phyloP scores from a whole-genome alignment of 2,888 invertebrate species.

The Cerceris ruficornis region DNA sequence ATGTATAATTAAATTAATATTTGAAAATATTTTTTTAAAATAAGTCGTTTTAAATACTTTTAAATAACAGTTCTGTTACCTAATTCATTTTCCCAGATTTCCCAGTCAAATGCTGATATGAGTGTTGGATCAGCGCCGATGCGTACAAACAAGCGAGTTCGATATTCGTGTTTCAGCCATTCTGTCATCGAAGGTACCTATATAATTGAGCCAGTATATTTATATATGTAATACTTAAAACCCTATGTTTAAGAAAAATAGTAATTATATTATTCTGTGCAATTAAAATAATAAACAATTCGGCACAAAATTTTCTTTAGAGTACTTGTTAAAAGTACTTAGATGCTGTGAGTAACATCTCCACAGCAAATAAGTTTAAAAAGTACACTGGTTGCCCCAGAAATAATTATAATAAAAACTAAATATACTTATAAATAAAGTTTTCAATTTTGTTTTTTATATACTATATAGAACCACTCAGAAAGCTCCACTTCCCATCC shows the following conservation, averaged over 20 bases:
- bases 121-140: constrained; percentile 90
- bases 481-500: constrained; percentile 73
- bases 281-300: too few relatives aligned
- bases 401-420: neutral
- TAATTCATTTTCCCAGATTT: constrained; percentile 84
- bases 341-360: neutral
- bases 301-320: neutral
- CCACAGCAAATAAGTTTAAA: too few relatives aligned
- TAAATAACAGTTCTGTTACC: constrained; percentile 60
- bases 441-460: constrained; percentile 24
- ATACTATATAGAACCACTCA: constrained; percentile 70
- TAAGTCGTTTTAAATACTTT: too few relatives aligned
- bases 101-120: constrained; percentile 87
- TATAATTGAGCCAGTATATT: too few relatives aligned
- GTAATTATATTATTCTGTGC: too few relatives aligned
- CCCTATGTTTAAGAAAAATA: too few relatives aligned
- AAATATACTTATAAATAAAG: neutral
- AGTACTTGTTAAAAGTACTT: neutral
- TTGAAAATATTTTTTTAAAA: too few relatives aligned
- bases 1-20: too few relatives aligned
- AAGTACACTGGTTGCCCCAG: too few relatives aligned
- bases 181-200: constrained; percentile 84
- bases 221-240: too few relatives aligned
- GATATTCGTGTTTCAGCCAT: constrained; percentile 85
- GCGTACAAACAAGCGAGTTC: constrained; percentile 82